A percentile compares a stretch with the other conserved stretches of the same genome.
Evolutionary conservation across 2,888 invertebrate genomes (phyloP).

Genomic region (Mongoloraphidia duomilia): DNA sequence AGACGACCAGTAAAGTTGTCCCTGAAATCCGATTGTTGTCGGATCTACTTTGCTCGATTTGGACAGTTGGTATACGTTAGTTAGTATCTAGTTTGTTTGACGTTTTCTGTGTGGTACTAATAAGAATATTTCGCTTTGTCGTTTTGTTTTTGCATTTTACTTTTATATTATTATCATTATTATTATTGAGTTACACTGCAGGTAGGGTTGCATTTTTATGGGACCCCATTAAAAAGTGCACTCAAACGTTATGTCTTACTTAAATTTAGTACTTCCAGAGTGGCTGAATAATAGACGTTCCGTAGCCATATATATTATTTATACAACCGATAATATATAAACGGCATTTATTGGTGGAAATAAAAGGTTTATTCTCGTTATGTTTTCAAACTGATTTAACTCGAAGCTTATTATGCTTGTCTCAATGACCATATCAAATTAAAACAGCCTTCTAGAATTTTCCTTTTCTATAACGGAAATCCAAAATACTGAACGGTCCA

Average conservation of each 20-base stretch:
- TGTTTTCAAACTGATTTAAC: too few species aligned
- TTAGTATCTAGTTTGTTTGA: neutral
- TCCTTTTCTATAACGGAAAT: too few species aligned
- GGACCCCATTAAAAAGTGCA: neutral
- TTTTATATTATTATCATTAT: neutral
- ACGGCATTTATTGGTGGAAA: too few species aligned
- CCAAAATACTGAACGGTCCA: too few species aligned
- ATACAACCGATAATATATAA: too few species aligned
- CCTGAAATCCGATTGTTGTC: slow-evolving; percentile 5
- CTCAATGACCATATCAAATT: too few species aligned
- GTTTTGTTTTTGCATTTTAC: neutral
- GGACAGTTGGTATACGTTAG: neutral
- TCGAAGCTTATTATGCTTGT: too few species aligned
- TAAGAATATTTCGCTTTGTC: neutral
- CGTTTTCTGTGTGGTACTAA: neutral
- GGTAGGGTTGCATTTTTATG: neutral
- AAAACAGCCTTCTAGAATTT: too few species aligned
- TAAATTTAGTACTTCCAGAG: neutral
- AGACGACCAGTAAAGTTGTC: slow-evolving; percentile 13
- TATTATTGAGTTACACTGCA: neutral
- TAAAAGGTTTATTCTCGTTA: too few species aligned
- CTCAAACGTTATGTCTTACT: neutral
- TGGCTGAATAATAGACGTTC: too few species aligned
- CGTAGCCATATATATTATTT: too few species aligned
- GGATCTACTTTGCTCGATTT: neutral